Conservation (phyloP, 92 coral and sea anemone species). For the Epizoanthus stellaris region DNA sequence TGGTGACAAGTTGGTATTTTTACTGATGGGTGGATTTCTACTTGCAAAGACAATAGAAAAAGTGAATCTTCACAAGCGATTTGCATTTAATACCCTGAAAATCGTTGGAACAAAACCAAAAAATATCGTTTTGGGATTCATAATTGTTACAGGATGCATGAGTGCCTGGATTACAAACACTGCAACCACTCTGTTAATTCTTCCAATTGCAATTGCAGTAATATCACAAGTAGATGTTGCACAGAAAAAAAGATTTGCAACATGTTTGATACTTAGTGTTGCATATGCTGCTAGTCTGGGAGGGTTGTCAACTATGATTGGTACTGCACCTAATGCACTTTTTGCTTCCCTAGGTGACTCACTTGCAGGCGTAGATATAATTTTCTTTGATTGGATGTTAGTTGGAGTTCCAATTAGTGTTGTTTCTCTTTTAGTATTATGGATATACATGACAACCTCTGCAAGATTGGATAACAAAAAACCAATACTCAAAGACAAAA, state of each 20-base stretch:
- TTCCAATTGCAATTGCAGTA: background rate
- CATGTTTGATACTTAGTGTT: background rate
- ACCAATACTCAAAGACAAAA: background rate
- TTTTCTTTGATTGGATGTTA: background rate
- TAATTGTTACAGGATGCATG: background rate
- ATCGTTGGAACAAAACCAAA: background rate
- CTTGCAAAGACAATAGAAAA: background rate
- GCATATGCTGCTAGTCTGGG: background rate
- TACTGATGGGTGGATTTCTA: background rate
- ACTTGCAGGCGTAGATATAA: background rate
- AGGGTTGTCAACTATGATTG: background rate
- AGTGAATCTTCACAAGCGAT: background rate
- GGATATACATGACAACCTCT: background rate
- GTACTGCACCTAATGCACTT: background rate
- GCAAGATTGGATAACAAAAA: background rate
- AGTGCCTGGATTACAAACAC: slow-evolving; percentile 16
- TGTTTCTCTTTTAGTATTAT: background rate
- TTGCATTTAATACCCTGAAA: background rate
- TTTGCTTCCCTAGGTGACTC: background rate
- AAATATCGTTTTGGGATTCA: background rate
- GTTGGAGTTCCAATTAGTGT: background rate
- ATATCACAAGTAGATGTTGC: background rate
- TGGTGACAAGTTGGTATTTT: slow-evolving; percentile 1
- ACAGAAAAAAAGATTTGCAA: background rate
- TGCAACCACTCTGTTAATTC: background rate